These are phyloP conservation scores for Mungos mungo DNA, from an alignment of 2,113 vertebrate species.

Conservation along the genomic window DNA sequence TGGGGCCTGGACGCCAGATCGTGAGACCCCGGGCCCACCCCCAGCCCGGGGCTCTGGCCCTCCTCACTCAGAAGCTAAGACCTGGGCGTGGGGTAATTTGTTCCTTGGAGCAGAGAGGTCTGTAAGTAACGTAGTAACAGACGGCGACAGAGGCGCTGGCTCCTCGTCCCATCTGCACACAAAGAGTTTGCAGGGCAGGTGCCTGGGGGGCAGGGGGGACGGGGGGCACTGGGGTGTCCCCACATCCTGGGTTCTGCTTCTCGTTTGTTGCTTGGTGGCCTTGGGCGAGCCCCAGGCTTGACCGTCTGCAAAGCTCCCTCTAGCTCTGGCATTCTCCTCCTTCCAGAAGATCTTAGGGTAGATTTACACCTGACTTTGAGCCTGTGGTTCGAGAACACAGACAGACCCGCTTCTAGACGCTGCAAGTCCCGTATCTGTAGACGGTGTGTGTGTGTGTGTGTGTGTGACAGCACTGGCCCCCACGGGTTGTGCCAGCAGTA, in stretches of 20 bases:
- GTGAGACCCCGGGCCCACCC: not conserved
- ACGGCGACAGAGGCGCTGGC: not conserved
- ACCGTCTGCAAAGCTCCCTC: rapidly evolving
- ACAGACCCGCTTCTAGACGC: not conserved
- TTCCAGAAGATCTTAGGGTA: rapidly evolving
- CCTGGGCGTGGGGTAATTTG: not conserved
- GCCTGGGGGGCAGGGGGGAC: not conserved
- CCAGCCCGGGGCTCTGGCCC: not conserved
- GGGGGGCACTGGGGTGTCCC: not conserved
- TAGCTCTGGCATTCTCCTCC: not conserved
- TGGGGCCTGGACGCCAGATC: not conserved
- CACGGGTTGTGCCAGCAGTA: not conserved
- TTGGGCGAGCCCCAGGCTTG: too few relatives aligned
- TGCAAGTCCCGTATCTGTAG: too few relatives aligned
- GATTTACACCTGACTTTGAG: not conserved
- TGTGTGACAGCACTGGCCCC: not conserved
- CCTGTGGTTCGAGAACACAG: not conserved
- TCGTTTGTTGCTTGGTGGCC: not conserved
- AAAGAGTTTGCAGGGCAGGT: too few relatives aligned
- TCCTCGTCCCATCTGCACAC: too few relatives aligned
- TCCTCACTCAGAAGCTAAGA: not conserved
- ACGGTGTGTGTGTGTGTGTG: too few relatives aligned
- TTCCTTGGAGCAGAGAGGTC: rapidly evolving
- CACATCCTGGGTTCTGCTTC: not conserved
- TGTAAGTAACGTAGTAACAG: not conserved